Conservation (phyloP, 2,888 invertebrate genomes). For the Apamea sordens region DNA sequence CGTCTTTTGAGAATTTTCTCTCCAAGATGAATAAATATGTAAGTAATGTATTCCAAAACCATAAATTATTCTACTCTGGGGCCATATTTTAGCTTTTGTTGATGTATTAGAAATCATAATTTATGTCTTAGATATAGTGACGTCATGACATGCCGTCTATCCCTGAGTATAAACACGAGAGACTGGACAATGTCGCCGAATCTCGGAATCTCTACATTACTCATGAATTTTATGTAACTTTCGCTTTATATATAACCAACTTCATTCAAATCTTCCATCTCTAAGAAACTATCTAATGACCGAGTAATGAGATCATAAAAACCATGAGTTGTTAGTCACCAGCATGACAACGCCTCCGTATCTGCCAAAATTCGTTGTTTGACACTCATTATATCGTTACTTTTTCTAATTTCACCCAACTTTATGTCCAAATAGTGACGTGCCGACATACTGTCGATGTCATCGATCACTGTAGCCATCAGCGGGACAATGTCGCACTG, state of each 20-base stretch:
- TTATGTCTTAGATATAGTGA: not conserved
- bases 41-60: not conserved
- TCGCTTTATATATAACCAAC: no score
- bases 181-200: not conserved
- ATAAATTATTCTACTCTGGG: not conserved
- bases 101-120: not conserved
- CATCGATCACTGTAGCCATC: constrained; percentile 47
- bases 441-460: constrained; percentile 3
- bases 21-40: not conserved
- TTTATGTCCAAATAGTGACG: constrained; percentile 23
- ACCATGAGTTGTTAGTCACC: not conserved
- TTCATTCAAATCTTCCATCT: not conserved
- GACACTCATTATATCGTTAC: not conserved
- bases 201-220: not conserved
- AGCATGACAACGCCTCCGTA: not conserved
- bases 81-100: constrained; percentile 2
- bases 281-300: not conserved
- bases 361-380: not conserved
- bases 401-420: not conserved
- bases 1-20: not conserved
- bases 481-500: constrained; percentile 14
- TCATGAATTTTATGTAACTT: not conserved
- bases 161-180: not conserved
- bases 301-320: not conserved
- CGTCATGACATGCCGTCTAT: not conserved